Evolutionary conservation across 2,797 vertebrate species (phyloP).

Genomic region (Labroides dimidiatus): DNA sequence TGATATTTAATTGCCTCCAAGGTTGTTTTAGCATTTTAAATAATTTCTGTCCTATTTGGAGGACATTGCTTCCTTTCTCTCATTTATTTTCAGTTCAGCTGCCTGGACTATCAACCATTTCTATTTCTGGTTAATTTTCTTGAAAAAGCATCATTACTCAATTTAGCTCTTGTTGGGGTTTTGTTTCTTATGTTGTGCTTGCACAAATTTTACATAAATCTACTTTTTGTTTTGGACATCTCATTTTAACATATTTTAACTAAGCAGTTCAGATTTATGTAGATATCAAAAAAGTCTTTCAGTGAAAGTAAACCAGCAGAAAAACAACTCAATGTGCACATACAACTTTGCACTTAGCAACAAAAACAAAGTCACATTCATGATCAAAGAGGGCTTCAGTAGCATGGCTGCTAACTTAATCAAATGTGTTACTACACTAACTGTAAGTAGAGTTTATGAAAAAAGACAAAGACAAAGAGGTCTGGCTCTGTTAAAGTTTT

Average conservation of each 20-base stretch:
- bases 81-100: neutral
- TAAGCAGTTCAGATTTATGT: neutral
- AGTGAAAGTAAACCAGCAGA: neutral
- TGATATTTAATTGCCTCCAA: neutral
- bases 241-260: no score
- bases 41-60: constrained; percentile 6
- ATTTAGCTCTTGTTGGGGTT: neutral
- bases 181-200: neutral
- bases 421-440: no score
- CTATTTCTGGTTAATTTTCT: neutral
- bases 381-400: constrained; percentile 16
- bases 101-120: neutral
- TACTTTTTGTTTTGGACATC: neutral
- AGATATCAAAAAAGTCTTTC: neutral
- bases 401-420: neutral
- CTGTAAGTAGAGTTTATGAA: no score
- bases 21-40: neutral
- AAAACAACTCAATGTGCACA: neutral
- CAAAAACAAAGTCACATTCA: neutral
- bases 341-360: neutral
- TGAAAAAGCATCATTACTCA: neutral
- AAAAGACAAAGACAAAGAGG: no score
- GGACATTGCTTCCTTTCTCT: neutral
- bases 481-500: no score
- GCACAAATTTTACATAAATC: neutral